Conservation (phyloP, 2,888 invertebrate genomes). For the Nineta flava region DNA sequence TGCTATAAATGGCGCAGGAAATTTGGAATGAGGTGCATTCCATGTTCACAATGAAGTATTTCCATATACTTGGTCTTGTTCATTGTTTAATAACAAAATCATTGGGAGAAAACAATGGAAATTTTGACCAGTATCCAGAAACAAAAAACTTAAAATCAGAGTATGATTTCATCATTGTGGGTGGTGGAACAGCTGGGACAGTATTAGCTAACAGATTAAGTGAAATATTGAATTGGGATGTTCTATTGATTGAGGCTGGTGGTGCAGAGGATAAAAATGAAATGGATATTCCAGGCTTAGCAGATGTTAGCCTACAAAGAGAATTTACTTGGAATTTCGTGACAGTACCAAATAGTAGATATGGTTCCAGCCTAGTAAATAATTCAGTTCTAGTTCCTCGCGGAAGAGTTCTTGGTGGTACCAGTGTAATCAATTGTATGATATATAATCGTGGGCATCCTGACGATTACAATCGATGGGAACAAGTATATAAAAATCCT, state of each 20-base stretch:
- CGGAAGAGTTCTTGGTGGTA: slow-evolving; percentile 79
- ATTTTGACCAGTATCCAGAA: too few relatives aligned
- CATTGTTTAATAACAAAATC: too few relatives aligned
- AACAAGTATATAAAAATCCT: slow-evolving; percentile 48
- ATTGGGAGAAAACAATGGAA: too few relatives aligned
- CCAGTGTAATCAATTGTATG: slow-evolving; percentile 79
- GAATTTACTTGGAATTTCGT: slow-evolving; percentile 83
- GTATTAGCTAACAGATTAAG: slow-evolving; percentile 70
- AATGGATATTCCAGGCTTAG: slow-evolving; percentile 71
- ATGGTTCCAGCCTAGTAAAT: slow-evolving; percentile 69
- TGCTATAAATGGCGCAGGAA: too few relatives aligned
- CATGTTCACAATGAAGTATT: too few relatives aligned
- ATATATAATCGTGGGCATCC: slow-evolving; percentile 72
- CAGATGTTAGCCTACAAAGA: slow-evolving; percentile 71
- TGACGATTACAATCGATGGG: slow-evolving; percentile 82
- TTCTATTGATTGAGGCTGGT: slow-evolving; percentile 58
- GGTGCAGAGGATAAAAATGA: slow-evolving; percentile 81
- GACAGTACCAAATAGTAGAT: slow-evolving; percentile 64
- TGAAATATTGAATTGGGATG: slow-evolving; percentile 60
- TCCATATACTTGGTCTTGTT: too few relatives aligned
- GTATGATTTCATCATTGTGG: slow-evolving; percentile 73
- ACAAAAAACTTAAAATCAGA: slow-evolving; percentile 26
- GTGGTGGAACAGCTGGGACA: slow-evolving; percentile 81
- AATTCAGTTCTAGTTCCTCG: slow-evolving; percentile 77
- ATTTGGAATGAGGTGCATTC: too few relatives aligned